These are phyloP conservation scores for Xylocampa areola DNA, from an alignment of 2,888 invertebrate species.

Conservation along the genomic window DNA sequence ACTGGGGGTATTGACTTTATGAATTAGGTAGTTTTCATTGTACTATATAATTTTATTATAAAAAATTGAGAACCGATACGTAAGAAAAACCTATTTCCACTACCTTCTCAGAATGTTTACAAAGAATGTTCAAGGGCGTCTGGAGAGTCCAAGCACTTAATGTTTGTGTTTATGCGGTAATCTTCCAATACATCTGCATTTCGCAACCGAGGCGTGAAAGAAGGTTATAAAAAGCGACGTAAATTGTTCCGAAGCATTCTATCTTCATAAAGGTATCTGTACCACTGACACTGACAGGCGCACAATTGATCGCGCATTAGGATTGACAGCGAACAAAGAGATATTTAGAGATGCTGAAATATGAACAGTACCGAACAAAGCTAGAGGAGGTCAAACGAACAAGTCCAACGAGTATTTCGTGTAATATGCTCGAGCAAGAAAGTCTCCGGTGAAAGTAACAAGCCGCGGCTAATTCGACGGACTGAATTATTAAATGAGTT, in stretches of 20 bases:
- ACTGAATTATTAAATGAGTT: conserved; percentile 81
- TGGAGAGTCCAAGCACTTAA: conserved; percentile 6
- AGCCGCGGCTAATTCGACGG: conserved; percentile 78
- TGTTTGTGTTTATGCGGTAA: conserved; percentile 10
- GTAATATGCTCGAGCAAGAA: conserved; percentile 75
- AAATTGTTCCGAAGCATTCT: conserved; percentile 20
- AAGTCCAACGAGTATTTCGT: conserved; percentile 68
- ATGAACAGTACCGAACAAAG: conserved; percentile 78
- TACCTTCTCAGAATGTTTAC: conserved; percentile 3
- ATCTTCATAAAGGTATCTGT: conserved; percentile 57
- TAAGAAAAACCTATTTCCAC: no score
- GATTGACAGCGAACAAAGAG: conserved; percentile 72
- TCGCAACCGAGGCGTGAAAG: conserved; percentile 10
- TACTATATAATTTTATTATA: not conserved
- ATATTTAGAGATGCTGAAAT: conserved; percentile 56
- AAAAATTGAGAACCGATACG: no score
- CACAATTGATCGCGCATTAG: conserved; percentile 63
- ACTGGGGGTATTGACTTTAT: not conserved
- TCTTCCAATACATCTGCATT: conserved; percentile 8
- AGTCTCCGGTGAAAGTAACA: conserved; percentile 85
- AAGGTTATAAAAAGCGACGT: conserved; percentile 23
- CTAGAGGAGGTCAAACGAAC: conserved; percentile 79
- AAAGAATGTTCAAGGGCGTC: conserved; percentile 22
- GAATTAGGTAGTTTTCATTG: not conserved
- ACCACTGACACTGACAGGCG: conserved; percentile 71